Base-by-base conservation (phyloP, 2,113 vertebrate genomes). In the Penelope pileata region DNA sequence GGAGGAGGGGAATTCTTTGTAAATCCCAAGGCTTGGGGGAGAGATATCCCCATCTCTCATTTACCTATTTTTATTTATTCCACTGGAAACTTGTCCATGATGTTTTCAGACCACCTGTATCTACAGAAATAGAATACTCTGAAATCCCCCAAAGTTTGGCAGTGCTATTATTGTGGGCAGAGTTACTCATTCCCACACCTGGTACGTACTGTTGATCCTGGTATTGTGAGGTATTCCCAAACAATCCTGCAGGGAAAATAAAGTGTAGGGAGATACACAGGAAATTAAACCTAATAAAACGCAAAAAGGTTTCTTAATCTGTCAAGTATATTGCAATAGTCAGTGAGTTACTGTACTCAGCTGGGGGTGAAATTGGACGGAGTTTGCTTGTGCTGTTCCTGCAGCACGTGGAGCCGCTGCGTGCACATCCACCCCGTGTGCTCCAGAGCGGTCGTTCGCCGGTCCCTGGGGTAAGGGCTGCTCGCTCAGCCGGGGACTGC, bases 281-380 rank as follows among this genome's bases (percentile, higher is more conserved):
- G 64, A 72, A 78, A 83, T 91, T 83, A 90, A 90, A 59, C 29
- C 53, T 88, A 83, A 83, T 91, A 82, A 91, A 92, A 91, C 64
- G 47, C 24, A 63, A 87, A n/a, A 69, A 67, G 30, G 47, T 88
- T 96, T 95, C 90, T 90, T 91, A 77, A 91, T 70, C 85, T 90
- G 79, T 78, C 72, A 48, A 88, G 40, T 11, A 23, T 70, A 88
- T 86, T 93, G 94, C 88, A 88, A 18, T 96, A 88, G 80, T 67
- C 75, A 70, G 26, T 83, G 84, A 91, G 64, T 90, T 94, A 85
- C 81, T 83, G 10, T 80, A 15, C 67, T 85, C 47, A 30, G 24
- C 43, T 86, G 47, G 85, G 91, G 91, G 34, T 70, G 22, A 90
- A 96, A 59, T 90, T 60, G 63, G 67, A 69, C 4, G 9, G 82